Conservation (phyloP, 2,797 vertebrate species). For the Xerus rutilus region DNA sequence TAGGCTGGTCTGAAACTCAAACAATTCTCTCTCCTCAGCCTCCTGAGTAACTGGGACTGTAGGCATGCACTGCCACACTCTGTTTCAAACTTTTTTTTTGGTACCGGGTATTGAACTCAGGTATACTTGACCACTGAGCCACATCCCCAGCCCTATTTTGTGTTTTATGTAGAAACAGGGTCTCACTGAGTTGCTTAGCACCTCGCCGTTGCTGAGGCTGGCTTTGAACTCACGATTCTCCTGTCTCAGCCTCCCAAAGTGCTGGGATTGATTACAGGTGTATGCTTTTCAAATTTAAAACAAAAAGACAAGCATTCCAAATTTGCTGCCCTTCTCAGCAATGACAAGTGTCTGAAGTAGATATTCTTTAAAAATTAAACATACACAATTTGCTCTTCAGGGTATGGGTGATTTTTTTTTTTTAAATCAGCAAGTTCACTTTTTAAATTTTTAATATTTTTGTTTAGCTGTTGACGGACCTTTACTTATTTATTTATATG, state of each 20-base stretch:
- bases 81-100: too few relatives aligned
- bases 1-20: too few relatives aligned
- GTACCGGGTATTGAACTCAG: too few relatives aligned
- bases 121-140: neutral
- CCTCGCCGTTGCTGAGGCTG: neutral
- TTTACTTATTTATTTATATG: too few relatives aligned
- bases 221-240: neutral
- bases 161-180: neutral
- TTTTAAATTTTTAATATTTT: neutral
- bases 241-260: too few relatives aligned
- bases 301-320: conserved; percentile 1
- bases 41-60: too few relatives aligned
- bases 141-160: neutral
- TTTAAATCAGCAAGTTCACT: conserved; percentile 17
- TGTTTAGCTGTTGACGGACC: too few relatives aligned
- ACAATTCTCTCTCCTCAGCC: too few relatives aligned
- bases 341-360: neutral
- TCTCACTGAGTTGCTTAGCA: neutral
- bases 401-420: neutral
- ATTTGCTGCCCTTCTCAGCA: conserved; percentile 42
- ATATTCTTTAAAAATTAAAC: conserved; percentile 12
- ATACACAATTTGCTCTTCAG: conserved; percentile 5
- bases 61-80: too few relatives aligned
- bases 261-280: too few relatives aligned
- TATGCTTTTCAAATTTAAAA: conserved; percentile 35